Base-by-base conservation (phyloP, 2,797 vertebrate species). In the Otolemur crassicaudatus region DNA sequence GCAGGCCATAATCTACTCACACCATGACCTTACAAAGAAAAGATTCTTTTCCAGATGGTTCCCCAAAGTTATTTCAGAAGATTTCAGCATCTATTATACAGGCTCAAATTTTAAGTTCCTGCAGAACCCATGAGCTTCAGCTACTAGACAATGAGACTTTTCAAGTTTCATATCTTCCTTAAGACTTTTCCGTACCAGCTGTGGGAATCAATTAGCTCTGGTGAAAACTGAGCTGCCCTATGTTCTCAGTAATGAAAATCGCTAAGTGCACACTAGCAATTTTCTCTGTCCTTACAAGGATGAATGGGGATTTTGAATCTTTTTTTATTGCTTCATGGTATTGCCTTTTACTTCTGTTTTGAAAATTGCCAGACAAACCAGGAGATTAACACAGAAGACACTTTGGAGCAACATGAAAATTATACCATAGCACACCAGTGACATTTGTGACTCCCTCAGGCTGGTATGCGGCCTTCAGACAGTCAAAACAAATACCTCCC, bases 191-290 rank as follows among this genome's bases (percentile, higher is more conserved):
- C 96, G 76, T 56, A 96, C 89, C 97, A 98, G 95, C 97, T 98
- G 98, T 98, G 98, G 97, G 98, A 98, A 98, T 98, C 98, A 98
- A 97, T 99, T 98, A 98, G 96, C 72, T 75, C 53, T 91, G 81
- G 97, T 96, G 87, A 95, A 98, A 98, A 97, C 67, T 60, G 80
- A 98, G 94, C 91, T 97, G 91, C 69, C 93, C 63, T 46, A 76
- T 95, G 84, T 96, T 97, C 97, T 98, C 94, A 95, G 46, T 97
- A 98, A 98, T 90, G 94, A 98, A 97, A 98, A 97, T 91, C 96
- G 97, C 85, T 97, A 98, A 98, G 79, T 97, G 95, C 10, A 22
- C 17, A 86, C 91, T 87, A 88, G 94, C 90, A 96, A 94, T 98
- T 98, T 98, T 98, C 87, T 97, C 94, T 95, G 83, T 95, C 85